phyloP scores from a whole-genome alignment of 2,113 vertebrate species.

The Pongo pygmaeus region DNA sequence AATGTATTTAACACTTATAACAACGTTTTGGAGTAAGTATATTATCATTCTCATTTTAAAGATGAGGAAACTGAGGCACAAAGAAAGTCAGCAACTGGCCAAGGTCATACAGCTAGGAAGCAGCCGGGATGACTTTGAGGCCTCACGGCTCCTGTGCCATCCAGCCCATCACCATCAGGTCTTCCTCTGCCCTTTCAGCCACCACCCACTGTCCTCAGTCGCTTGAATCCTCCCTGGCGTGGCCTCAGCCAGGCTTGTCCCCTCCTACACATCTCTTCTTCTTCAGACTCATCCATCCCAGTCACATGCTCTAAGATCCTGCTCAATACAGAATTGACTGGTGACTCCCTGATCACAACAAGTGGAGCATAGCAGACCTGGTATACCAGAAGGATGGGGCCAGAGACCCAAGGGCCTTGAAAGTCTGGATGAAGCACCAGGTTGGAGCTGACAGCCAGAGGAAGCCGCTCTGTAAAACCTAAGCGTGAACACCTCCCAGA shows the following conservation, averaged over 20 bases:
- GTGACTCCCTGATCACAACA: not conserved
- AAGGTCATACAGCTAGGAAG: not conserved
- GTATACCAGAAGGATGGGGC: not conserved
- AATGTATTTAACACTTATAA: not conserved
- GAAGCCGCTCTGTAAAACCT: not conserved
- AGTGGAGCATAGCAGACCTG: not conserved
- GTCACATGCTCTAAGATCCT: not conserved
- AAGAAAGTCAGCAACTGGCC: not conserved
- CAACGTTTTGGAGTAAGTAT: not conserved
- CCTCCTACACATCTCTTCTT: not conserved
- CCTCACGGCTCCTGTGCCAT: fast-evolving
- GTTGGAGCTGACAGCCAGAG: not conserved
- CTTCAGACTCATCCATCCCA: not conserved
- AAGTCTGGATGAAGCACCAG: not conserved
- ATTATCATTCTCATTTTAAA: not conserved
- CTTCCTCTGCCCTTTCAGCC: not conserved
- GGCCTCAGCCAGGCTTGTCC: not conserved
- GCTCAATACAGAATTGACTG: not conserved
- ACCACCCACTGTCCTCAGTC: fast-evolving
- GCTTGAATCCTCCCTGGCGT: not conserved
- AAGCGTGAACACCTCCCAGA: not conserved
- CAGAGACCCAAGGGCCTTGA: not conserved
- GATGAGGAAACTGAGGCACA: not conserved
- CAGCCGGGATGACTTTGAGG: not conserved
- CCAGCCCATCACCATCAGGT: not conserved